A percentile compares a stretch with the other conserved stretches of the same genome.
Evolutionary conservation across 2,113 vertebrate species (phyloP).

Genomic region (Herpailurus yagouaroundi): DNA sequence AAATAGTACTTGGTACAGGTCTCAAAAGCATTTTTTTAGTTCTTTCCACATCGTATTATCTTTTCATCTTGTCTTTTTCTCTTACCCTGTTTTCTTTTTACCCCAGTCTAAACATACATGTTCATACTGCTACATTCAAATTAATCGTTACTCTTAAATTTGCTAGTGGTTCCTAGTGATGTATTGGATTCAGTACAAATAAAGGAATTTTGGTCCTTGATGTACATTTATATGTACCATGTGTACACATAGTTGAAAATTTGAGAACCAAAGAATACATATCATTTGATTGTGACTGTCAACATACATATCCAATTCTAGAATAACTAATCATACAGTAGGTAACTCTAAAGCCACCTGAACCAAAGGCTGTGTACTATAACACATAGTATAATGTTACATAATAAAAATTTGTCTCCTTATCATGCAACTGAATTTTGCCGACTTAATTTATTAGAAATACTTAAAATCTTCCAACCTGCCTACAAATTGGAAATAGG

Average conservation of each 20-base stretch:
- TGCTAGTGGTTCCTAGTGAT: background rate
- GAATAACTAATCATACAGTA: background rate
- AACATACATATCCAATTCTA: background rate
- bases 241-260: background rate
- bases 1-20: background rate
- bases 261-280: background rate
- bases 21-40: background rate
- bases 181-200: background rate
- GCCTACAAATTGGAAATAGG: background rate
- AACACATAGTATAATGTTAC: background rate
- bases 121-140: background rate
- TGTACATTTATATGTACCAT: background rate
- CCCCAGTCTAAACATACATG: background rate
- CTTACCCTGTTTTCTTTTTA: background rate
- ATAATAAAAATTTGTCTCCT: background rate
- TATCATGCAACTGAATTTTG: background rate
- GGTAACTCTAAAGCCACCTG: background rate
- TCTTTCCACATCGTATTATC: background rate
- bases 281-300: background rate
- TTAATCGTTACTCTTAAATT: slow-evolving; percentile 30
- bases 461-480: slow-evolving; percentile 20
- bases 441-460: slow-evolving; percentile 27
- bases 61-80: slow-evolving; percentile 30
- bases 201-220: background rate
- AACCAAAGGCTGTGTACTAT: background rate